Evolutionary conservation across 2,113 vertebrate genomes (phyloP).

Genomic region (Urocolius indicus): DNA sequence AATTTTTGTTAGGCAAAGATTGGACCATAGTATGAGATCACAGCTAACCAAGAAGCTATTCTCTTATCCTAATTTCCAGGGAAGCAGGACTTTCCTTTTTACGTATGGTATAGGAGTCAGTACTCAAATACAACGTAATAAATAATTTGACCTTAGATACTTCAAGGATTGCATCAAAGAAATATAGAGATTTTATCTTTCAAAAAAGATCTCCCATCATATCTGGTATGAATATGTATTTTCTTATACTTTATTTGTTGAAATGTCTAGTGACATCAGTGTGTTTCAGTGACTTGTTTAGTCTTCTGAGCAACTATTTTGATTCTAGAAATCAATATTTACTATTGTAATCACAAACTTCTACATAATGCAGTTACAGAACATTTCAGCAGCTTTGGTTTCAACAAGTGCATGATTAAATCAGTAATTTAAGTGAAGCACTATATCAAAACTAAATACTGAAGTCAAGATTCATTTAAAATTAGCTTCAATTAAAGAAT

Average conservation of each 20-base stretch:
- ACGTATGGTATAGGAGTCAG: not conserved
- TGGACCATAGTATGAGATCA: not conserved
- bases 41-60: not conserved
- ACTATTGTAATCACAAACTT: not conserved
- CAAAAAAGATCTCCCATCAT: not conserved
- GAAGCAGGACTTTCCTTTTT: conserved; percentile 40
- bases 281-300: not conserved
- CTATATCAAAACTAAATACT: not conserved
- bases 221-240: not conserved
- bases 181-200: not conserved
- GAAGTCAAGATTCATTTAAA: not conserved
- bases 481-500: not conserved
- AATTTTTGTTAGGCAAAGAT: not conserved
- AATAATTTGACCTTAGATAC: not conserved
- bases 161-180: not conserved
- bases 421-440: not conserved
- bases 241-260: not conserved
- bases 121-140: not conserved
- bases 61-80: not conserved
- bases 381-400: conserved; percentile 37
- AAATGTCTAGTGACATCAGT: not conserved
- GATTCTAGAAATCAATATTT: not conserved
- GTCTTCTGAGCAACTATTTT: not conserved
- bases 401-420: not conserved
- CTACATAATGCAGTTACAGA: not conserved